These are phyloP conservation scores for Tineola bisselliella DNA, from an alignment of 2,888 invertebrate species.

Conservation along the genomic window DNA sequence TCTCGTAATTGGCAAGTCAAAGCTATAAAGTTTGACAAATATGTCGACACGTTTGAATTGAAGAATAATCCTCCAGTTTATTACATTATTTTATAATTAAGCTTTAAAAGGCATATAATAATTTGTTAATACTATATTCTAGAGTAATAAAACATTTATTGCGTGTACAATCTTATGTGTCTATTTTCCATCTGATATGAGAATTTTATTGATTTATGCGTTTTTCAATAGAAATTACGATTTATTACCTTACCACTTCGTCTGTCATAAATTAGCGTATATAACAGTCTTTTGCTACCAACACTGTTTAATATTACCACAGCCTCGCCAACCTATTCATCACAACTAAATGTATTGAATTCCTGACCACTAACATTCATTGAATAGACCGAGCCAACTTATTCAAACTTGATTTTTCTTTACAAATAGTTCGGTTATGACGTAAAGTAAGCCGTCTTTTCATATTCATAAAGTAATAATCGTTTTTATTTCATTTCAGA, in stretches of 20 bases:
- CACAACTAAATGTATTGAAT: not conserved
- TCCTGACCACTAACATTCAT: not conserved
- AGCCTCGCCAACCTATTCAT: not conserved
- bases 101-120: not conserved
- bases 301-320: not conserved
- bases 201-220: not conserved
- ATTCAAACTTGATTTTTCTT: not conserved
- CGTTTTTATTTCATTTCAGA: constrained; percentile 30
- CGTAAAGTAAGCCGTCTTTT: not conserved
- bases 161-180: not conserved
- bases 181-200: not conserved
- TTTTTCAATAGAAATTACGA: constrained; percentile 2
- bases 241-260: not conserved
- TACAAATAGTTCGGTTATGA: not conserved
- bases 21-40: too few species aligned
- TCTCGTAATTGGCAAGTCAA: too few species aligned
- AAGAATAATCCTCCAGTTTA: too few species aligned
- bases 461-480: not conserved
- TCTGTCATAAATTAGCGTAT: constrained; percentile 1
- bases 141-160: not conserved
- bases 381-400: constrained; percentile 2
- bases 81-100: too few species aligned
- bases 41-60: too few species aligned
- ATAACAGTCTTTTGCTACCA: not conserved
- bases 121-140: not conserved